These are phyloP conservation scores for Diabrotica undecimpunctata DNA, from an alignment of 1,140 invertebrate genomes.

Conservation along the genomic window DNA sequence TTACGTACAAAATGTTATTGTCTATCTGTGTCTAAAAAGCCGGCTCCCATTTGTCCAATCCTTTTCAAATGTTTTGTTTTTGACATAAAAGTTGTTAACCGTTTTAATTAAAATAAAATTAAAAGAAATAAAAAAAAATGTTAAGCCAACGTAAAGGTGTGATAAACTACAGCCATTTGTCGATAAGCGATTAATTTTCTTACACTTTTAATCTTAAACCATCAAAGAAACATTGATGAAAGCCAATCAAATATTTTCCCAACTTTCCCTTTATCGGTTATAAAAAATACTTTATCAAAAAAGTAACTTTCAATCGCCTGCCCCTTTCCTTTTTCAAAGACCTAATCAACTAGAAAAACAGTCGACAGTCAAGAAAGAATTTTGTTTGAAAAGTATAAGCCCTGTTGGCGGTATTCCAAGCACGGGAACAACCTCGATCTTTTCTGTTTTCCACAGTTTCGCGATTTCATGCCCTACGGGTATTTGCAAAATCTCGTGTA, in stretches of 20 bases:
- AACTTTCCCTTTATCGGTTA: background rate
- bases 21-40: no score
- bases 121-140: no score
- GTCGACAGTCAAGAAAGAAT: background rate
- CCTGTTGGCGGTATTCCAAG: background rate
- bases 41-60: no score
- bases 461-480: background rate
- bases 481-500: background rate
- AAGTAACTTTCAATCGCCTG: background rate
- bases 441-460: background rate
- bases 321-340: background rate
- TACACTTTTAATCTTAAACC: background rate
- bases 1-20: no score
- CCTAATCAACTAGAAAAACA: slow-evolving; percentile 2
- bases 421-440: background rate
- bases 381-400: slow-evolving; percentile 3
- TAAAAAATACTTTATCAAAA: slow-evolving; percentile 3
- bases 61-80: no score
- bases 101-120: no score
- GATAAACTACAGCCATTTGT: background rate
- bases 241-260: background rate
- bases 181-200: background rate
- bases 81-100: no score
- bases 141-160: background rate
- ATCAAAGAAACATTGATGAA: background rate